Percentiles rank a stretch among this genome's conserved stretches.
Evolutionary conservation across 92 coral and sea anemone species (phyloP).

Genomic region (Muricea muricata): DNA sequence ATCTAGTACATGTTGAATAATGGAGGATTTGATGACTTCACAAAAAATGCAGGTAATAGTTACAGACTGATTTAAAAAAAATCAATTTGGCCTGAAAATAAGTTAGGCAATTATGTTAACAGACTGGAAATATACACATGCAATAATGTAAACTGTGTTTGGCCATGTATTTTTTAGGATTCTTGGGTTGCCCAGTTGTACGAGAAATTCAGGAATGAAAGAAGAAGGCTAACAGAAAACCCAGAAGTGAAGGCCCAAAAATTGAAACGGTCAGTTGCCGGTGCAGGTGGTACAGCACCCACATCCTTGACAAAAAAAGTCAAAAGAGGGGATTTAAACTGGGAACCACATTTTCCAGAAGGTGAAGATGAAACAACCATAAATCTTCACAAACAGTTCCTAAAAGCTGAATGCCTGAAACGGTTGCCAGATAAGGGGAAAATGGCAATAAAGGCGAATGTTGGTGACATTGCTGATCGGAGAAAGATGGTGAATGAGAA

Average conservation of each 20-base stretch:
- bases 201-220: conserved; percentile 71
- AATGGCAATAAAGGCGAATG: conserved; percentile 58
- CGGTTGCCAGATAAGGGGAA: conserved; percentile 57
- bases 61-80: background rate
- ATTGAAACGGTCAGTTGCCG: conserved; percentile 5
- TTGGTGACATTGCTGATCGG: conserved; percentile 55
- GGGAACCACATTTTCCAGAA: conserved; percentile 74
- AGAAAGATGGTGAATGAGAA: conserved; percentile 61
- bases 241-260: conserved; percentile 70
- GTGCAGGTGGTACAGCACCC: background rate
- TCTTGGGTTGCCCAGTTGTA: conserved; percentile 70
- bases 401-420: conserved; percentile 45
- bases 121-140: background rate
- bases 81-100: background rate
- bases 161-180: conserved; percentile 40
- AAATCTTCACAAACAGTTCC: conserved; percentile 53
- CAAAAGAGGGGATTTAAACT: conserved; percentile 65
- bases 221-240: conserved; percentile 53
- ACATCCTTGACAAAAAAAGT: conserved; percentile 44
- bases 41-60: too few relatives aligned
- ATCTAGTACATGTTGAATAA: too few relatives aligned
- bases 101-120: background rate
- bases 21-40: too few relatives aligned
- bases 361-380: conserved; percentile 73
- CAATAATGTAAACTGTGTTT: background rate